Evolutionary conservation across 2,797 vertebrate genomes (phyloP).

Genomic region (Pantherophis vulpinus): DNA sequence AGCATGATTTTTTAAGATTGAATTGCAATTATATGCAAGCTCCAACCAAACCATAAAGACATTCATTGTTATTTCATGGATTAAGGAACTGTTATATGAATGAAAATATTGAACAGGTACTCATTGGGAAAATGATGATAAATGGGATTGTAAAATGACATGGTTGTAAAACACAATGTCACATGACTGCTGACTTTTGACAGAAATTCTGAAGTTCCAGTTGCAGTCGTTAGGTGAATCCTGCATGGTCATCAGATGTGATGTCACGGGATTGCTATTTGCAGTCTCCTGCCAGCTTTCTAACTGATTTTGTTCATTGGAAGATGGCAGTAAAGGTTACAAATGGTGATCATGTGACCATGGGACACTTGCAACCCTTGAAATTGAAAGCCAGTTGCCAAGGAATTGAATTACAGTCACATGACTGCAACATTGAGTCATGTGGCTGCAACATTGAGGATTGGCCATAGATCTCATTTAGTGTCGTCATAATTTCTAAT

Average conservation of each 20-base stretch:
- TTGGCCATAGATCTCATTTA: neutral
- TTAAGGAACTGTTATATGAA: neutral
- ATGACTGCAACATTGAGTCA: neutral
- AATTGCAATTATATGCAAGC: neutral
- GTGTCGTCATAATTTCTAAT: neutral
- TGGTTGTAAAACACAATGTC: neutral
- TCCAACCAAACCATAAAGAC: neutral
- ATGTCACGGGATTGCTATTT: neutral
- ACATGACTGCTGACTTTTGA: neutral
- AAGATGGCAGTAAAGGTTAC: neutral
- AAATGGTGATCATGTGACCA: neutral
- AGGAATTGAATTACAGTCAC: neutral
- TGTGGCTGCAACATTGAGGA: neutral
- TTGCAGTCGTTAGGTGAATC: neutral
- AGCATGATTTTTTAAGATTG: neutral
- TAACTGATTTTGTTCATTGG: neutral
- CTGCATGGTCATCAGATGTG: neutral
- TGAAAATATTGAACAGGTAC: neutral
- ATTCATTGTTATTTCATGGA: neutral
- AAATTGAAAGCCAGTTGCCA: neutral
- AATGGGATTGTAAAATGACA: neutral
- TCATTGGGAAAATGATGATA: neutral
- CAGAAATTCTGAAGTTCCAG: neutral
- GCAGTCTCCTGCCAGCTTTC: neutral
- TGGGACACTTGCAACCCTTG: neutral